These are phyloP conservation scores for Scalopus aquaticus DNA, from an alignment of 2,113 vertebrate genomes.

Conservation along the genomic window DNA sequence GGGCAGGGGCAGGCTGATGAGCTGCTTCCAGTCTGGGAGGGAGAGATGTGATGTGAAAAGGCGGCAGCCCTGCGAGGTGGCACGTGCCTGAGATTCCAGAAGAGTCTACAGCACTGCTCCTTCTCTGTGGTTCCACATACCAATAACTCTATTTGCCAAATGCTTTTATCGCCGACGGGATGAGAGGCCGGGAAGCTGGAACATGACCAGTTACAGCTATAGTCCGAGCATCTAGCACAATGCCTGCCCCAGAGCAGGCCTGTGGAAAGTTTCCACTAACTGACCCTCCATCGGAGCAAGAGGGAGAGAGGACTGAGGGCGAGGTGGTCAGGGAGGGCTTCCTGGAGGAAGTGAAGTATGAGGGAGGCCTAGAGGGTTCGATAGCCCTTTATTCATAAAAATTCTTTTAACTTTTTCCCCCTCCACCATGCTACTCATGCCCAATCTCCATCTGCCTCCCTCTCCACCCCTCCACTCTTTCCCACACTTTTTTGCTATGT, in stretches of 20 bases:
- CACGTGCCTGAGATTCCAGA: background rate
- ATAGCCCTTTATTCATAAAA: background rate
- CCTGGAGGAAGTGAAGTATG: background rate
- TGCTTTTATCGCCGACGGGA: rapidly evolving
- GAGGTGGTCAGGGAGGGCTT: background rate
- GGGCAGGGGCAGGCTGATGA: background rate
- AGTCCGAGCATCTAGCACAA: no score
- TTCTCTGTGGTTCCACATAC: background rate
- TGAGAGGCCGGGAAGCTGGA: background rate
- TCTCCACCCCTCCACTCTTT: no score
- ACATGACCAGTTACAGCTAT: background rate
- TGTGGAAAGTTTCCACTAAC: background rate
- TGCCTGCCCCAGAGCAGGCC: background rate
- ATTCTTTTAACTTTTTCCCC: background rate
- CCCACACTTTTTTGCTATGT: background rate
- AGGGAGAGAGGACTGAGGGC: background rate
- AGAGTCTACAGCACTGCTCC: background rate
- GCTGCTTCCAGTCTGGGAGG: background rate
- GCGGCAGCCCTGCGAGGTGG: background rate
- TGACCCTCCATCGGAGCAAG: background rate
- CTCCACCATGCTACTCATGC: no score
- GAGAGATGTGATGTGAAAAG: background rate
- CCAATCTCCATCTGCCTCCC: no score
- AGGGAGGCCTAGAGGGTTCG: background rate
- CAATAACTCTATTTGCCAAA: background rate